phyloP scores from a whole-genome alignment of 2,797 vertebrate species.

The Craterocephalus amniculus region DNA sequence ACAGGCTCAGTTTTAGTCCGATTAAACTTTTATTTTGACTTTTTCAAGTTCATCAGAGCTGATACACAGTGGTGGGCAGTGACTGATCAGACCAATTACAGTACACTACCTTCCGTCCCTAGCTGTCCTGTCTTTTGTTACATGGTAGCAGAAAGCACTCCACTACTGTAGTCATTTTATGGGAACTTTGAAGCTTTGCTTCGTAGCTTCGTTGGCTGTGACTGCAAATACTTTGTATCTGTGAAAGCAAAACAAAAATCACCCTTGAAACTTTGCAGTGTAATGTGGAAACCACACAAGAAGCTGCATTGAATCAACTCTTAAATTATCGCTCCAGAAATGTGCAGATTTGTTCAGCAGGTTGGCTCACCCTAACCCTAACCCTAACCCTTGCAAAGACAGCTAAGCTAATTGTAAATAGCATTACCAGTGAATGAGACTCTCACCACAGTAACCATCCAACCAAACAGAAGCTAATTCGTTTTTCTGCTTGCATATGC shows the following conservation, averaged over 20 bases:
- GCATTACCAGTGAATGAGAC: not conserved
- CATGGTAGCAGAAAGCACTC: not conserved
- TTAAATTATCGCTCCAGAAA: not conserved
- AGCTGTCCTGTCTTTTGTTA: not conserved
- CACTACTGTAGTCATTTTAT: not conserved
- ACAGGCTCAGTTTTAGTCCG: not conserved
- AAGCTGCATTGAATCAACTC: not conserved
- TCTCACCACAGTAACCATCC: not conserved
- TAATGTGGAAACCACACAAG: not conserved
- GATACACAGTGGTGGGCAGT: not conserved
- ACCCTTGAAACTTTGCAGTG: not conserved
- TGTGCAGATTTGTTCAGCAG: not conserved
- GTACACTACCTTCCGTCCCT: not conserved
- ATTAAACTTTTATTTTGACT: not conserved
- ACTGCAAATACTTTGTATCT: not conserved
- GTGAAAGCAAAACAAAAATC: not conserved
- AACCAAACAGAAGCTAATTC: not conserved
- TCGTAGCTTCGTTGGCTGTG: not conserved
- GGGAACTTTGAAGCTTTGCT: not conserved
- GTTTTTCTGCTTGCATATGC: not conserved
- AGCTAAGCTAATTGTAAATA: not conserved
- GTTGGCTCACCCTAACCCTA: not conserved
- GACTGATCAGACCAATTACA: not conserved
- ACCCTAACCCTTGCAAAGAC: too few species aligned
- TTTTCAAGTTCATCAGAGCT: not conserved